Base-by-base conservation (phyloP, 2,113 vertebrate species). In the Oplegnathus fasciatus region DNA sequence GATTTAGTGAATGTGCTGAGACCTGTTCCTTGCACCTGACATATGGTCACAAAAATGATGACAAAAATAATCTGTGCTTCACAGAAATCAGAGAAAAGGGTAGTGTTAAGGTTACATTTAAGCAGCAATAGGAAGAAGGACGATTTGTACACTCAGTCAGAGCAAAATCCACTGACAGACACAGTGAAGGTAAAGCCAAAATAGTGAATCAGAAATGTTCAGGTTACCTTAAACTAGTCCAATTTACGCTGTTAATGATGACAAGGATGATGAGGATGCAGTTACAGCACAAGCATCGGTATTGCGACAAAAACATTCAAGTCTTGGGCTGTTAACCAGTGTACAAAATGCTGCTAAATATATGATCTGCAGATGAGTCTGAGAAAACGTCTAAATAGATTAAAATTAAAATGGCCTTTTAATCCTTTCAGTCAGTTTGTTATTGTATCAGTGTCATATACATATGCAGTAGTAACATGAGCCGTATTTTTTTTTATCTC, bases 1-100 rank as follows among this genome's bases (percentile, higher is more conserved):
- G 74, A 86, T 58, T 83, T 69, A 72, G 60, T 81, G 70, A 75
- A 48, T 42, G 20, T 32, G 20, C 52, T 48, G 60, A 86, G 42
- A n/a, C 15, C 5, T 86, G 32, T 55, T 76, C 42, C 42, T 73
- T 72, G 62, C 44, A 70, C 50, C 42, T 70, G 74, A 61, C 0
- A 32, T 54, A 55, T 22, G 42, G 60, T 76, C 46, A 70, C 65
- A 44, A 22, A 65, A 62, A 83, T 60, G 67, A 85, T 65, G 55
- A 71, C 54, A 68, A 78, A 85, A 78, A 68, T 64, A 65, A 65
- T 75, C 15, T 48, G 15, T 2, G 34, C 74, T 77, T 32, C 61
- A 60, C 32, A 48, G n/a, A 68, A 37, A 67, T 64, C n/a, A 34
- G n/a, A 22, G 22, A 46, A 70, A 66, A 44, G 17, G 40, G 10